Evolutionary conservation across 2,113 vertebrate genomes (phyloP).

Genomic region (Vulpes lagopus): DNA sequence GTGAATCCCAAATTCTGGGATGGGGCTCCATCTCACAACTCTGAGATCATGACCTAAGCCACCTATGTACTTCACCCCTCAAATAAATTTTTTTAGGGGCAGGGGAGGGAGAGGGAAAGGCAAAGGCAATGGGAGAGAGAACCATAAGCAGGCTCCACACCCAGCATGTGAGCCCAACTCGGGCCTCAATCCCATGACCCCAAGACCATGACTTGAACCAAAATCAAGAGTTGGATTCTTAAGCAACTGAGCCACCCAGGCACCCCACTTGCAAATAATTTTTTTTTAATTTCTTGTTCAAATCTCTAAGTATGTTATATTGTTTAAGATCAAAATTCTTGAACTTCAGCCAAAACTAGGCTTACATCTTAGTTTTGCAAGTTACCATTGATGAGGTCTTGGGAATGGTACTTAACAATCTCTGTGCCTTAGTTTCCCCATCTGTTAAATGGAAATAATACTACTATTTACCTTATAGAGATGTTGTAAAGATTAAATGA

Average conservation of each 20-base stretch:
- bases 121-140: too few relatives aligned
- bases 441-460: background rate
- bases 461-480: background rate
- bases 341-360: background rate
- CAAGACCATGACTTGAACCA: background rate
- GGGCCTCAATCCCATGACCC: background rate
- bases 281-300: background rate
- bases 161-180: too few relatives aligned
- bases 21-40: background rate
- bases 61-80: too few relatives aligned
- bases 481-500: background rate
- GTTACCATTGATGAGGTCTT: background rate
- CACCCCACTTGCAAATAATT: background rate
- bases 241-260: too few relatives aligned
- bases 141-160: too few relatives aligned
- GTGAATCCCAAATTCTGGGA: background rate
- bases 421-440: constrained; percentile 19
- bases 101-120: too few relatives aligned
- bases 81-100: too few relatives aligned
- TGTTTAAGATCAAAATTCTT: constrained; percentile 40
- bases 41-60: background rate
- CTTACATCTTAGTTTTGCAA: background rate
- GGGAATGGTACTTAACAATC: background rate
- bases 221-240: background rate
- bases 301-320: background rate